phyloP scores from a whole-genome alignment of 1,140 invertebrate genomes.

The Rhopalosiphum padi region DNA sequence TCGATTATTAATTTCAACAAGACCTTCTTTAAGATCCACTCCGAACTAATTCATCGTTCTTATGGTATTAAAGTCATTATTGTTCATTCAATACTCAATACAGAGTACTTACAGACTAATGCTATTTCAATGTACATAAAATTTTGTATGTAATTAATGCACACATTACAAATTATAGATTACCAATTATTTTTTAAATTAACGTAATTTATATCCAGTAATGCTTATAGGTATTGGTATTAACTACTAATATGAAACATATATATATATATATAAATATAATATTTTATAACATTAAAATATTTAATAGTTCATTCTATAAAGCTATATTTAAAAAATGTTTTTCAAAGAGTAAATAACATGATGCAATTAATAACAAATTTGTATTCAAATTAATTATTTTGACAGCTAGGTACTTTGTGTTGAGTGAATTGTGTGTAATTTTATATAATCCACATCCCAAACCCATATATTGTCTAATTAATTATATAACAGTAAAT shows the following conservation, averaged over 20 bases:
- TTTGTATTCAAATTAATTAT: conserved; percentile 16
- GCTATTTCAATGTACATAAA: background rate
- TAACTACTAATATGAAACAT: background rate
- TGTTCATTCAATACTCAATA: background rate
- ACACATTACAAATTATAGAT: background rate
- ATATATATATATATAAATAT: background rate
- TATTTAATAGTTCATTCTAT: background rate
- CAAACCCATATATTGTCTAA: background rate
- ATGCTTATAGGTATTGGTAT: background rate
- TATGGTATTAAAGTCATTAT: background rate
- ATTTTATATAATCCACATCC: background rate
- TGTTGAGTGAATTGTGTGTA: background rate
- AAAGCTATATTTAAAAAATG: background rate
- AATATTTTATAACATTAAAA: too few species aligned
- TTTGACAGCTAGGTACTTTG: background rate
- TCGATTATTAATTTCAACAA: background rate
- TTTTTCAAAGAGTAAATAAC: background rate
- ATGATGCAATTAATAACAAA: background rate
- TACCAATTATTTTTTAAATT: background rate
- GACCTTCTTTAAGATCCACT: background rate
- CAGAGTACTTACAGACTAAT: background rate
- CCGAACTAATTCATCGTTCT: background rate
- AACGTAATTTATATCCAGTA: background rate
- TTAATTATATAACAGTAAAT: background rate
- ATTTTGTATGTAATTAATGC: background rate